Percentiles rank a stretch among this genome's conserved stretches.
Conservation (phyloP, 2,113 vertebrate species). For the Orthonyx spaldingii region DNA sequence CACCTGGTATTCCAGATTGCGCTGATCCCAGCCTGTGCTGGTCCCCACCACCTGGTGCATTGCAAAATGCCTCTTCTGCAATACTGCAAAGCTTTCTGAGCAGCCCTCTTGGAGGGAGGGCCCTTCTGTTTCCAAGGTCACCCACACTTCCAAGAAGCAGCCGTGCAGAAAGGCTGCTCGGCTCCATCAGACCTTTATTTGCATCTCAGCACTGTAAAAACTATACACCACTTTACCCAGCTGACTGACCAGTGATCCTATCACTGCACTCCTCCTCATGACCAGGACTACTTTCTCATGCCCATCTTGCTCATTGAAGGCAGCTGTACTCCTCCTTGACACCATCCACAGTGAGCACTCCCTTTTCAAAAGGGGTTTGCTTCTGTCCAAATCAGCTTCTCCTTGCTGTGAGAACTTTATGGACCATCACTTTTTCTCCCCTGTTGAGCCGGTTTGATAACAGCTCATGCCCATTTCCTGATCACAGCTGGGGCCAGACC, state of each 20-base stretch:
- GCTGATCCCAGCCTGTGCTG: slow-evolving; percentile 28
- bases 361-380: background rate
- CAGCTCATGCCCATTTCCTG: background rate
- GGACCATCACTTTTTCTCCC: background rate
- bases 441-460: background rate
- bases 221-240: background rate
- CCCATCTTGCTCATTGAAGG: fast-evolving
- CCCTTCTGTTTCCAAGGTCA: slow-evolving; percentile 44
- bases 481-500: background rate
- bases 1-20: slow-evolving; percentile 65
- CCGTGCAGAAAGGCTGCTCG: background rate
- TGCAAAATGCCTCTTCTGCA: slow-evolving; percentile 29
- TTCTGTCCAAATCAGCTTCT: background rate
- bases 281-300: background rate
- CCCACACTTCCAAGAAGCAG: background rate
- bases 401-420: background rate
- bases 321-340: background rate
- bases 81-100: slow-evolving; percentile 12
- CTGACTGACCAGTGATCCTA: background rate
- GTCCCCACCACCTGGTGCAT: slow-evolving; percentile 43
- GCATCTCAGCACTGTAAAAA: background rate
- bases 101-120: background rate
- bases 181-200: background rate
- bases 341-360: fast-evolving
- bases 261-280: background rate